phyloP scores from a whole-genome alignment of 2,797 vertebrate genomes.

The Echeneis naucrates region DNA sequence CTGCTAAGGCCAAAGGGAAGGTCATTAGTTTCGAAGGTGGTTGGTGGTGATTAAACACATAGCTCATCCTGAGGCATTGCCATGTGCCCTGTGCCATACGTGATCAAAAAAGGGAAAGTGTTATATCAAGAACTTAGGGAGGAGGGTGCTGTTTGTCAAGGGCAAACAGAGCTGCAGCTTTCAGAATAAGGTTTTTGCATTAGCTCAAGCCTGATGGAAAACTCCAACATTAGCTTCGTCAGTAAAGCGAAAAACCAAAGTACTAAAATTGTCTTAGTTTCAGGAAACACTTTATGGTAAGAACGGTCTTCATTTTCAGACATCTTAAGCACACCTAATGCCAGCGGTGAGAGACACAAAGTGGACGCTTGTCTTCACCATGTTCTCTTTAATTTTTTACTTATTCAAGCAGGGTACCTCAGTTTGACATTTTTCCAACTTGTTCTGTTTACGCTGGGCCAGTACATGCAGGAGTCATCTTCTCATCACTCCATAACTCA shows the following conservation, averaged over 20 bases:
- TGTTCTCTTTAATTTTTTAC: not conserved
- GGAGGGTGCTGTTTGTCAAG: not conserved
- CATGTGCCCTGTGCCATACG: not conserved
- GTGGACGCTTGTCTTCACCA: not conserved
- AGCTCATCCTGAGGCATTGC: not conserved
- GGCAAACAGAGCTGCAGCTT: slow-evolving; percentile 10
- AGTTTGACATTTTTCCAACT: not conserved
- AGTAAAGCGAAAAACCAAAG: slow-evolving; percentile 17
- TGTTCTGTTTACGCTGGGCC: slow-evolving; percentile 13
- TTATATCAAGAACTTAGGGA: slow-evolving; percentile 9
- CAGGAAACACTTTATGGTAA: slow-evolving; percentile 15
- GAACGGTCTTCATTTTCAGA: slow-evolving; percentile 1
- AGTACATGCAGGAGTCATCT: slow-evolving; percentile 40
- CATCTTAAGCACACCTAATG: not conserved
- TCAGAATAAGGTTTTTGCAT: not conserved
- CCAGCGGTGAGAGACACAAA: not conserved
- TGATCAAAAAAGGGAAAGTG: slow-evolving; percentile 2
- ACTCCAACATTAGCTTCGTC: slow-evolving; percentile 11
- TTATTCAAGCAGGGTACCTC: slow-evolving; percentile 2
- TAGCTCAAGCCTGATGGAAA: slow-evolving; percentile 18
- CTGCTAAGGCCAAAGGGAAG: not conserved
- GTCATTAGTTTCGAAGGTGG: not conserved
- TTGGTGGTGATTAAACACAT: not conserved
- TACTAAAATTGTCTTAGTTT: not conserved
- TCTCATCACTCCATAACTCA: slow-evolving; percentile 58